phyloP scores from a whole-genome alignment of 1,140 invertebrate genomes.

The Ditylenchus dipsaci region DNA sequence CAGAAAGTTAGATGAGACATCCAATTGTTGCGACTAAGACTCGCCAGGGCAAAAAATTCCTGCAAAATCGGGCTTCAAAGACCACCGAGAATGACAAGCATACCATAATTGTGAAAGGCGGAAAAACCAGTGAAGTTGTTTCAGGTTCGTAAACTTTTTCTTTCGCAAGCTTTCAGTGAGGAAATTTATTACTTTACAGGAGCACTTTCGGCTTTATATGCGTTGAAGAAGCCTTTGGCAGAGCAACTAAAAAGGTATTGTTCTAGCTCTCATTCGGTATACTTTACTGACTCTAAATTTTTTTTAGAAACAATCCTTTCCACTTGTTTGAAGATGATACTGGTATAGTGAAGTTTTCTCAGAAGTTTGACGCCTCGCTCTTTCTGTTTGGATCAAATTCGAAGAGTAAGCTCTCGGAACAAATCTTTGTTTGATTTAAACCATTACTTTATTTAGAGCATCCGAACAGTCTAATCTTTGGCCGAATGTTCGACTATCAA shows the following conservation, averaged over 20 bases:
- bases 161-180: too few relatives aligned
- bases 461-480: conserved; percentile 83
- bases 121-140: conserved; percentile 73
- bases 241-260: conserved; percentile 48
- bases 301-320: conserved; percentile 68
- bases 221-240: conserved; percentile 61
- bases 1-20: too few relatives aligned
- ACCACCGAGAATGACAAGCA: conserved; percentile 80
- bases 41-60: conserved; percentile 75
- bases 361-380: conserved; percentile 79
- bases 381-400: conserved; percentile 84
- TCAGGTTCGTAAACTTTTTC: conserved; percentile 60
- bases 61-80: conserved; percentile 78
- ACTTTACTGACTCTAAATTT: background rate
- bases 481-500: conserved; percentile 79
- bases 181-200: too few relatives aligned
- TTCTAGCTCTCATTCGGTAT: conserved; percentile 8
- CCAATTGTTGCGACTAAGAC: conserved; percentile 66
- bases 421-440: conserved; percentile 60
- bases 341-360: conserved; percentile 75
- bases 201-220: conserved; percentile 76
- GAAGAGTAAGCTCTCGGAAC: background rate
- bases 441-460: conserved; percentile 68
- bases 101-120: conserved; percentile 77
- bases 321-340: conserved; percentile 78